Percentiles rank a stretch among this genome's conserved stretches.
phyloP scores from a whole-genome alignment of 1,140 invertebrate genomes.

The Sarcophaga bullata region DNA sequence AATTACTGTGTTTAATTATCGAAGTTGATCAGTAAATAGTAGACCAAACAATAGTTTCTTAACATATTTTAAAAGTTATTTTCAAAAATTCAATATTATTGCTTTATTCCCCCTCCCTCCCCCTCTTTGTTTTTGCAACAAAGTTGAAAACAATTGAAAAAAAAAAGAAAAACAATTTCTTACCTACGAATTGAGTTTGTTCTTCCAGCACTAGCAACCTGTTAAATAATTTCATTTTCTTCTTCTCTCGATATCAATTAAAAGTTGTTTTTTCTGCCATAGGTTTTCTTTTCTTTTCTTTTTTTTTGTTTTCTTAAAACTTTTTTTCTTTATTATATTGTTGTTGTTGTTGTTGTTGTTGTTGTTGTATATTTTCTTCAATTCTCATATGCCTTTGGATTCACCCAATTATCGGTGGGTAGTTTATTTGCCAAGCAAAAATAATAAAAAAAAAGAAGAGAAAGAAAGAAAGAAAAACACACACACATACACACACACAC shows the following conservation, averaged over 20 bases:
- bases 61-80: too few relatives aligned
- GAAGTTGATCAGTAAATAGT: too few relatives aligned
- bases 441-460: too few relatives aligned
- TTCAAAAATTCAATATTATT: too few relatives aligned
- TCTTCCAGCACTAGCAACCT: neutral
- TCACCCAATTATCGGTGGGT: neutral
- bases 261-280: neutral
- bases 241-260: slow-evolving; percentile 2
- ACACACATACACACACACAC: too few relatives aligned
- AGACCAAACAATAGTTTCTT: too few relatives aligned
- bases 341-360: neutral
- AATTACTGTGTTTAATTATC: too few relatives aligned
- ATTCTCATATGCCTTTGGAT: neutral
- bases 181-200: neutral
- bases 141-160: too few relatives aligned
- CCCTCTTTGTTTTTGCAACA: too few relatives aligned
- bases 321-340: neutral
- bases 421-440: neutral
- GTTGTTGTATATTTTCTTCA: neutral
- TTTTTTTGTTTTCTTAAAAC: neutral
- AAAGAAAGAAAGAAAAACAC: too few relatives aligned
- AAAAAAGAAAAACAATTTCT: too few relatives aligned
- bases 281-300: neutral
- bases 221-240: neutral
- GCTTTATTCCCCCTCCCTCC: too few relatives aligned